phyloP scores from a whole-genome alignment of 2,797 vertebrate species.

The Coregonus ussuriensis region DNA sequence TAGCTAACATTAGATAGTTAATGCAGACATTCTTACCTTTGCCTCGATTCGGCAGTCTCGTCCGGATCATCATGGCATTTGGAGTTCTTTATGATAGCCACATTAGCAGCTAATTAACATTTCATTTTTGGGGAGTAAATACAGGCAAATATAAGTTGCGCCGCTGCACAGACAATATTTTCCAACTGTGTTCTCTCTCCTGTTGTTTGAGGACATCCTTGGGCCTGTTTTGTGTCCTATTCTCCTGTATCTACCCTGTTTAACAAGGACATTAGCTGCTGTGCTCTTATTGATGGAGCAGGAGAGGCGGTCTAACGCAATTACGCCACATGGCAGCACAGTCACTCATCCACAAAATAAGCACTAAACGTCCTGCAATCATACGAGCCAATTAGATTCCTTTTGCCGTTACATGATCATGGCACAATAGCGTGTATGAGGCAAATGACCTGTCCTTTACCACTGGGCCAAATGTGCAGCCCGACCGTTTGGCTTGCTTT shows the following conservation, averaged over 20 bases:
- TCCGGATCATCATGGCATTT: too few relatives aligned
- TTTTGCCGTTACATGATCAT: constrained; percentile 48
- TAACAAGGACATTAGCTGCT: constrained; percentile 48
- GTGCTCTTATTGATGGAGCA: constrained; percentile 44
- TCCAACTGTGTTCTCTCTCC: background rate
- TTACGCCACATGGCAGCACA: constrained; percentile 55
- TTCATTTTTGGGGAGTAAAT: too few relatives aligned
- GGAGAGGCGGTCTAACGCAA: constrained; percentile 51
- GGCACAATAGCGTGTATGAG: constrained; percentile 36
- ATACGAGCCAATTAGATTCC: constrained; percentile 56
- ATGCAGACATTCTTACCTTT: too few relatives aligned
- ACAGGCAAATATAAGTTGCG: too few relatives aligned
- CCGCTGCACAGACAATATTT: too few relatives aligned
- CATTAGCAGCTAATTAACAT: too few relatives aligned
- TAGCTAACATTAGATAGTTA: too few relatives aligned
- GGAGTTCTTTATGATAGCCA: too few relatives aligned
- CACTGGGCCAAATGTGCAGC: too few relatives aligned
- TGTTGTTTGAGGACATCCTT: background rate
- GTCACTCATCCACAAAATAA: constrained; percentile 64
- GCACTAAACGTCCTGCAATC: constrained; percentile 54
- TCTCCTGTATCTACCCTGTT: constrained; percentile 39
- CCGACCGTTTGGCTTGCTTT: constrained; percentile 21
- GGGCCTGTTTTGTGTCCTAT: background rate
- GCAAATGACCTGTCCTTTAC: too few relatives aligned
- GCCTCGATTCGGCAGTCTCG: too few relatives aligned